Conservation (phyloP, 1,140 invertebrate species). For the Calliopsis andreniformis region DNA sequence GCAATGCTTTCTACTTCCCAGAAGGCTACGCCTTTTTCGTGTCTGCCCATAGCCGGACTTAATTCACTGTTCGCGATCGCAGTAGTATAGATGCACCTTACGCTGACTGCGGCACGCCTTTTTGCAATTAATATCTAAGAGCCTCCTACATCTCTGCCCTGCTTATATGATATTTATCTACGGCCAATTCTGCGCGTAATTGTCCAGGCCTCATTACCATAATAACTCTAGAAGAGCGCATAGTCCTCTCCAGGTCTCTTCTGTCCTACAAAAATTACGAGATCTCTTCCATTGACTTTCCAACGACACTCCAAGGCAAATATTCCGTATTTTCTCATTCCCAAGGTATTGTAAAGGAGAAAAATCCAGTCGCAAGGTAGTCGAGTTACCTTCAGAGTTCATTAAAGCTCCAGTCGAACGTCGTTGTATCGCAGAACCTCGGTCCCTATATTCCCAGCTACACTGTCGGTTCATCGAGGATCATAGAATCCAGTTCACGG, state of each 20-base stretch:
- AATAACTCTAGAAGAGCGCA: neutral
- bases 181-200: neutral
- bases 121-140: constrained; percentile 56
- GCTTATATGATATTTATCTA: constrained; percentile 2
- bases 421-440: neutral
- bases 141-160: constrained; percentile 11
- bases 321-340: too few species aligned
- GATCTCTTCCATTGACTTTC: too few species aligned
- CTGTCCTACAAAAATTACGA: too few species aligned
- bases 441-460: neutral
- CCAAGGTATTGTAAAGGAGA: too few species aligned
- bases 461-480: neutral
- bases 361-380: neutral
- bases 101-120: constrained; percentile 44
- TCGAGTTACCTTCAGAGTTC: neutral
- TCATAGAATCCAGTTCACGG: constrained; percentile 21
- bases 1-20: constrained; percentile 52
- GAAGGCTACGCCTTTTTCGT: constrained; percentile 63
- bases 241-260: too few species aligned
- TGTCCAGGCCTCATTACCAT: neutral
- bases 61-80: constrained; percentile 56
- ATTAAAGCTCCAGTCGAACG: neutral
- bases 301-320: too few species aligned
- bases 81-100: constrained; percentile 30
- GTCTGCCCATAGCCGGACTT: constrained; percentile 57